Evolutionary conservation across 2,888 invertebrate genomes (phyloP), one percentile per base, ranked within the genome.

Genomic region (Mesorhabditis sp.): DNA sequence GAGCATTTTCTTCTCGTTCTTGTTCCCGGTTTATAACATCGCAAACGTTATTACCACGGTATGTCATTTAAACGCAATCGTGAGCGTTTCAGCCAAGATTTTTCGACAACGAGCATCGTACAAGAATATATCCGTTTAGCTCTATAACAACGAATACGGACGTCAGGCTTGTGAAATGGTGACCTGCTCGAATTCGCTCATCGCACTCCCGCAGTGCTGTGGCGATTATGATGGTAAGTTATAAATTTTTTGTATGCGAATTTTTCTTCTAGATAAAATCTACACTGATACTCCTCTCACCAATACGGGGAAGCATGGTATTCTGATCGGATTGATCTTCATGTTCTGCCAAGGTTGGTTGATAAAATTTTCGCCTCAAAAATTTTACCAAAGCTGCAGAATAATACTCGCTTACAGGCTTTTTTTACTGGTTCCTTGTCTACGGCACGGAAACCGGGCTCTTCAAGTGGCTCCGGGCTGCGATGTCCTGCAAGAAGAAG

Each of bases 71-170:
- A 65, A 45, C 62, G 63, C 10, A 71, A 73, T 65, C 64, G 43
- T 4, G 10, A 45, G 72, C 28, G 62, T 78, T 58, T 70, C 76
- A 61, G 76, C 77, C 15, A 69, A 69, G 58, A 15, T 76, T 63
- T 78, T 77, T 62, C 79, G 76, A 6, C 15, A 63, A n/a, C 15
- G 28, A 28, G 28, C 28, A 28, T 28, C 28, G 28, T 28, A 28
- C 28, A 28, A 28, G 28, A 28, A 2, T 28, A 28, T 28, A 28
- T 28, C 28, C 28, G 28, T 70, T 64, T 65, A 78, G 73, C 65
- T 79, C 44, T 82, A 79, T 72, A 72, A 69, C 66, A 82, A 82
- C 69, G 82, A 82, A 65, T 78, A 76, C 63, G 72, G 71, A 5
- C 75, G 82, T 45, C 72, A 74, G 2, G 75, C 82, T 4, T 82